Evolutionary conservation across 2,113 vertebrate species (phyloP).

Genomic region (Ascaphus truei): DNA sequence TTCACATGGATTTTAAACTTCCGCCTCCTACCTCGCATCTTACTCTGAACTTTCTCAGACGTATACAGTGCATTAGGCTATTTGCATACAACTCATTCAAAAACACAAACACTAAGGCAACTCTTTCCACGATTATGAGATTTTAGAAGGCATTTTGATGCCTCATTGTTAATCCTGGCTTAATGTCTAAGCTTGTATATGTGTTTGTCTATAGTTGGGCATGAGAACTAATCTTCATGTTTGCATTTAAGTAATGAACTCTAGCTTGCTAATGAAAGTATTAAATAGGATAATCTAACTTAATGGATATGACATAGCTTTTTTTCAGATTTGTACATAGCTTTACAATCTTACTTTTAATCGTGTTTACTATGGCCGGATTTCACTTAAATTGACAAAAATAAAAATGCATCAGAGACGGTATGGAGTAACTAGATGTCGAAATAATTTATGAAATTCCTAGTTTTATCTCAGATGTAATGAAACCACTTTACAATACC

Average conservation of each 20-base stretch:
- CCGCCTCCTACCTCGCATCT: too few species aligned
- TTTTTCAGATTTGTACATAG: not conserved
- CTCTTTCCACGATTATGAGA: slow-evolving; percentile 24
- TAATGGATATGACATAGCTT: not conserved
- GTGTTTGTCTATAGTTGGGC: not conserved
- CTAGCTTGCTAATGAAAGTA: slow-evolving; percentile 30
- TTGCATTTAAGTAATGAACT: slow-evolving; percentile 18
- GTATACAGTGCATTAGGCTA: too few species aligned
- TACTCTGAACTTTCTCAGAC: too few species aligned
- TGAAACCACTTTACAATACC: not conserved
- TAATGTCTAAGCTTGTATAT: not conserved
- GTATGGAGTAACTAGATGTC: not conserved
- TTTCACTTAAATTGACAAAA: too few species aligned
- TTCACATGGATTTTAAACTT: too few species aligned
- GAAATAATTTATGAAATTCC: not conserved
- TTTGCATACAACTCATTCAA: not conserved
- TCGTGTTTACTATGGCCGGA: too few species aligned
- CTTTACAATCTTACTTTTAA: slow-evolving; percentile 3
- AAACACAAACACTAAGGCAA: slow-evolving; percentile 1
- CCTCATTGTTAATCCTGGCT: slow-evolving; percentile 29
- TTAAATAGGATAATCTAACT: slow-evolving; percentile 26
- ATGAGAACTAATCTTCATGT: slow-evolving; percentile 22
- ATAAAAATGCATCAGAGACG: not conserved
- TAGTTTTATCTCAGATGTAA: not conserved
- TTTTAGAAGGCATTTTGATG: slow-evolving; percentile 31